phyloP scores from a whole-genome alignment of 2,113 vertebrate genomes.

The human region DNA sequence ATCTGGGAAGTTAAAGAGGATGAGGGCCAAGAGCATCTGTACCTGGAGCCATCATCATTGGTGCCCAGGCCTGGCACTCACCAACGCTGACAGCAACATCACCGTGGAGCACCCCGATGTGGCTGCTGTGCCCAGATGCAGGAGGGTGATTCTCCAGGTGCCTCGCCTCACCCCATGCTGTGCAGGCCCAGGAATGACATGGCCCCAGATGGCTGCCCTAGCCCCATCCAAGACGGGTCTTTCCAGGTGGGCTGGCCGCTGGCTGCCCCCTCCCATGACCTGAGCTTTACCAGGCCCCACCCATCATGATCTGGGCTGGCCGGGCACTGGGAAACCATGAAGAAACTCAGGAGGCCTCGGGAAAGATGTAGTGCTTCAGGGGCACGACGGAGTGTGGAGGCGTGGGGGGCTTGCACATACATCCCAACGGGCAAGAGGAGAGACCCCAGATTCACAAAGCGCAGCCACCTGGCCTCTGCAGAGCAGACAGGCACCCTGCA shows the following conservation, averaged over 20 bases:
- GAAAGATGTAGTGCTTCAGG: neutral
- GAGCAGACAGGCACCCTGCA: neutral
- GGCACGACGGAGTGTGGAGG: neutral
- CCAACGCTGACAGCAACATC: neutral
- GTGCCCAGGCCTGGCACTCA: neutral
- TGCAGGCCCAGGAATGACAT: neutral
- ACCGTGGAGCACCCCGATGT: neutral
- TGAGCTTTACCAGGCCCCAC: neutral
- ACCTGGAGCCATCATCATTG: neutral
- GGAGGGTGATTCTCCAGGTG: no score
- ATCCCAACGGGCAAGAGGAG: neutral
- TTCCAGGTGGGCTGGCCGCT: neutral
- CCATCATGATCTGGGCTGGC: neutral
- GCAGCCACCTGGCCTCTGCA: neutral
- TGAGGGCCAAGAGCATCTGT: neutral
- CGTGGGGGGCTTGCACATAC: neutral
- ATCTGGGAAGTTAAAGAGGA: neutral
- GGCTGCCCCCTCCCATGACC: neutral
- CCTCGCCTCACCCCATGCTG: neutral
- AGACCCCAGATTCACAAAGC: neutral
- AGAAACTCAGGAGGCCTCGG: neutral
- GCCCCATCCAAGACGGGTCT: neutral
- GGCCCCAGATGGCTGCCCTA: no score
- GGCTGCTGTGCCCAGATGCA: no score
- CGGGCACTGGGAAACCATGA: neutral